Conservation (phyloP, 2,888 invertebrate genomes). For the Idaea biselata region DNA sequence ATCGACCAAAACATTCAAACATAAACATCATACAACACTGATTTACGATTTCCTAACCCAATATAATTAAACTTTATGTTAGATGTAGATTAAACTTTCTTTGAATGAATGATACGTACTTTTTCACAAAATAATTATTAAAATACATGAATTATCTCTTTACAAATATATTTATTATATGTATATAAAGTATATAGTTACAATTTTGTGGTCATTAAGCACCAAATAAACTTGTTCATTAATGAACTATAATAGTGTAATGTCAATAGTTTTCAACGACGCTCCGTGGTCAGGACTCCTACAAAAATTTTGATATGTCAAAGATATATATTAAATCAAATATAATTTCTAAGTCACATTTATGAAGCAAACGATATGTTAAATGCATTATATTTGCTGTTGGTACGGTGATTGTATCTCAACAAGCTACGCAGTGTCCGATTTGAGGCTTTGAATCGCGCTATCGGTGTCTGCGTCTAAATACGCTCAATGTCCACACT, state of each 20-base stretch:
- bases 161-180: not conserved
- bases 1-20: too few relatives aligned
- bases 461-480: too few relatives aligned
- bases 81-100: too few relatives aligned
- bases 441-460: too few relatives aligned
- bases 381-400: not conserved
- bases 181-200: not conserved
- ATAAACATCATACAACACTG: too few relatives aligned
- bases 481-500: too few relatives aligned
- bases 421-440: not conserved
- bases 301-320: conserved; percentile 27
- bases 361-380: not conserved
- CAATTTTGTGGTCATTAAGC: not conserved
- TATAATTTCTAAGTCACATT: not conserved
- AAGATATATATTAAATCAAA: not conserved
- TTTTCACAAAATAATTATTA: not conserved
- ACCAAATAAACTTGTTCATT: not conserved
- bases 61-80: too few relatives aligned
- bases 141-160: not conserved
- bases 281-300: conserved; percentile 67
- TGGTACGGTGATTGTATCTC: not conserved
- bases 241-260: conserved; percentile 55
- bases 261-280: conserved; percentile 58
- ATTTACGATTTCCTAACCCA: too few relatives aligned
- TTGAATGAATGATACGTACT: not conserved